Conservation (phyloP, 2,113 vertebrate genomes). For the Clinocottus analis region DNA sequence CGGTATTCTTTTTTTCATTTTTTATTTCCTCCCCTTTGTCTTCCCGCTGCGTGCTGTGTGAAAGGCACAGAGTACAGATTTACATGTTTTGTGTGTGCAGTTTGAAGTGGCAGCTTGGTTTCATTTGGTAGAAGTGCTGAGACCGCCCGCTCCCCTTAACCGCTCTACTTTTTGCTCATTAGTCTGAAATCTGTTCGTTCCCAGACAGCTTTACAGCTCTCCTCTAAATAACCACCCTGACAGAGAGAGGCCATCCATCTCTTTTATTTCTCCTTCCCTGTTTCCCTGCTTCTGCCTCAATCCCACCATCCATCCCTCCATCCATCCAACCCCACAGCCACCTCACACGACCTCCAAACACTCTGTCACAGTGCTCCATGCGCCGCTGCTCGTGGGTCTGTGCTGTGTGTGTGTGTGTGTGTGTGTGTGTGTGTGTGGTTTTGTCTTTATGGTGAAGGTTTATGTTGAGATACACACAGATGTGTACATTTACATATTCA, state of each 20-base stretch:
- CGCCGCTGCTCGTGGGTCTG: not conserved
- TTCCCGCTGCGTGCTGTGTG: not conserved
- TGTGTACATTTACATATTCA: not conserved
- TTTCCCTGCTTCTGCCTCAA: conserved; percentile 28
- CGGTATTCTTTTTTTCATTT: not conserved
- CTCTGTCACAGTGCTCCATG: not conserved
- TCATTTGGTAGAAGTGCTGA: conserved; percentile 68
- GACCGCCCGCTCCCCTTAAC: conserved; percentile 60
- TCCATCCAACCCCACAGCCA: conserved; percentile 7
- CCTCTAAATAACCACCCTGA: conserved; percentile 81
- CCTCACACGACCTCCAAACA: conserved; percentile 20
- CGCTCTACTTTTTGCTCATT: conserved; percentile 76
- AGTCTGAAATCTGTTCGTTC: conserved; percentile 82
- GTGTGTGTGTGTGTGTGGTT: not conserved
- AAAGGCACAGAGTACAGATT: not conserved
- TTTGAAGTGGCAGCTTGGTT: conserved; percentile 55
- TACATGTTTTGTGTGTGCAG: not conserved
- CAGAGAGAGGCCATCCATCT: conserved; percentile 79
- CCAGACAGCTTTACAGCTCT: conserved; percentile 78
- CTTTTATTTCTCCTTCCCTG: conserved; percentile 76
- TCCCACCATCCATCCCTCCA: not conserved
- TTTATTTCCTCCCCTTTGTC: not conserved
- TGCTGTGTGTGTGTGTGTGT: conserved; percentile 4
- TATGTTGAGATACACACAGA: not conserved
- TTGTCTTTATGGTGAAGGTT: not conserved